phyloP scores from a whole-genome alignment of 2,888 invertebrate species.

The Oligia fasciuncula region DNA sequence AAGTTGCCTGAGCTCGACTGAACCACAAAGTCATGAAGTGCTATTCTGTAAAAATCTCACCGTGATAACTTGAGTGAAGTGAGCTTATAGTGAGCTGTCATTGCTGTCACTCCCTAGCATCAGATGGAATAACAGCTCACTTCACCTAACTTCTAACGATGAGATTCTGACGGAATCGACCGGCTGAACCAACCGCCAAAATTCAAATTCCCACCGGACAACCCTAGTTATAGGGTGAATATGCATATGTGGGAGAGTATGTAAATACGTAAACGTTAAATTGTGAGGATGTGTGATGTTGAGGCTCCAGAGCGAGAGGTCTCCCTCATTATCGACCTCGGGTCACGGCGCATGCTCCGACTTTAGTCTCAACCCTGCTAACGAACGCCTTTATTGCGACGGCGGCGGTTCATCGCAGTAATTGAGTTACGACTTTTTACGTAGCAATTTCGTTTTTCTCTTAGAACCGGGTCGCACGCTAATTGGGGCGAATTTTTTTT shows the following conservation, averaged over 20 bases:
- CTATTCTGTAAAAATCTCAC: background rate
- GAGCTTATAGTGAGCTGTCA: background rate
- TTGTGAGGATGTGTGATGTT: slow-evolving; percentile 89
- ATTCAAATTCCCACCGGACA: slow-evolving; percentile 36
- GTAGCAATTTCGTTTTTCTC: slow-evolving; percentile 89
- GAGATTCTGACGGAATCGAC: background rate
- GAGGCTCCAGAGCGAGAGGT: slow-evolving; percentile 87
- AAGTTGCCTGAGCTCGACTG: slow-evolving; percentile 7
- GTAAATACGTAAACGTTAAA: slow-evolving; percentile 89
- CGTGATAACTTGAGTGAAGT: background rate
- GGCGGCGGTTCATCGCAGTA: slow-evolving; percentile 89
- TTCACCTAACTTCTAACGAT: background rate
- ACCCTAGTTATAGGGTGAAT: slow-evolving; percentile 82
- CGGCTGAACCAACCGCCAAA: slow-evolving; percentile 2
- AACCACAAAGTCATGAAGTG: background rate
- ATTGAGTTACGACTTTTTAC: slow-evolving; percentile 90
- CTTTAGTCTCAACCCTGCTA: slow-evolving; percentile 82
- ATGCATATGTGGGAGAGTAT: slow-evolving; percentile 89
- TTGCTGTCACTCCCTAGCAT: background rate
- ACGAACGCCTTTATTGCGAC: slow-evolving; percentile 89
- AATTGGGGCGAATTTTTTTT: slow-evolving; percentile 86
- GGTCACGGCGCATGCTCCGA: slow-evolving; percentile 90
- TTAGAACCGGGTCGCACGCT: slow-evolving; percentile 87
- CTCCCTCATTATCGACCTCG: slow-evolving; percentile 90
- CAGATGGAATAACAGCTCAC: background rate